Percentiles rank a stretch among this genome's conserved stretches.
phyloP scores from a whole-genome alignment of 2,113 vertebrate species.

The Zosterops hypoxanthus region DNA sequence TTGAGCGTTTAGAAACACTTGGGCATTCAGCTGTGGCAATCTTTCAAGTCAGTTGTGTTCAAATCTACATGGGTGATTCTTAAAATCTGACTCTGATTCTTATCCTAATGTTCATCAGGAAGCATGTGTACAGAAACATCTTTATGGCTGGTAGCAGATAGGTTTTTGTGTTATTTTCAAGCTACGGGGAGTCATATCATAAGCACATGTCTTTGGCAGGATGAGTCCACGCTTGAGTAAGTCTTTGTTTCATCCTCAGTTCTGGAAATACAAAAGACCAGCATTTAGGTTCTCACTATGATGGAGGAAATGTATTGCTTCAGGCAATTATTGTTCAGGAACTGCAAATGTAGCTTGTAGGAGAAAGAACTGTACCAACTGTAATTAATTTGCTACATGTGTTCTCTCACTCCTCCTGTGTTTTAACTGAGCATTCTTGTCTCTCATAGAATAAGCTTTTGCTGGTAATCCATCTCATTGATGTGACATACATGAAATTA shows the following conservation, averaged over 20 bases:
- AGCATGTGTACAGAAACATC: rapidly evolving
- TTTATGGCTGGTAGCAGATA: not conserved
- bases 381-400: not conserved
- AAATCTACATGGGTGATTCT: not conserved
- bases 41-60: not conserved
- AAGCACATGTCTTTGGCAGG: not conserved
- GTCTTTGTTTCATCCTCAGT: not conserved
- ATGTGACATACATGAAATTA: not conserved
- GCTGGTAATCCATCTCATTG: not conserved
- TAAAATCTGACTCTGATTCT: not conserved
- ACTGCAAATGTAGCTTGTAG: not conserved
- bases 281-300: not conserved
- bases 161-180: not conserved
- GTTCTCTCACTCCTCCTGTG: not conserved
- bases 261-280: not conserved
- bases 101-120: not conserved
- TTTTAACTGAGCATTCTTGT: not conserved
- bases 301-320: not conserved
- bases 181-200: not conserved
- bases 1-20: not conserved
- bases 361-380: not conserved
- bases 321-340: not conserved
- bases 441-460: not conserved
- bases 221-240: not conserved
- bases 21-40: not conserved